phyloP scores from a whole-genome alignment of 2,888 invertebrate species.

The Hesperia comma region DNA sequence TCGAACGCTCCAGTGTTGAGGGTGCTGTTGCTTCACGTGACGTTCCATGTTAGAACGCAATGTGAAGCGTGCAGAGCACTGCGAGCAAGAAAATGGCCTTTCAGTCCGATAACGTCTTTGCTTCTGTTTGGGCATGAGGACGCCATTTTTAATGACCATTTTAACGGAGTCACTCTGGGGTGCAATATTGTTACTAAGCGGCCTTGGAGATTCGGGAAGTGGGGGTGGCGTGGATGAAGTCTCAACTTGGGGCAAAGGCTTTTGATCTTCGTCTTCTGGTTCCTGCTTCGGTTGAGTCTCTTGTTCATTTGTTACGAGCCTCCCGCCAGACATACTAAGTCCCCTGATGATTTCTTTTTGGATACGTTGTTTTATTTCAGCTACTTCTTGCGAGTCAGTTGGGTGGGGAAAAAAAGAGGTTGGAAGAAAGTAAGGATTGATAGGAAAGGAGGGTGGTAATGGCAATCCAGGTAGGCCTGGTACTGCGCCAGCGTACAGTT shows the following conservation, averaged over 20 bases:
- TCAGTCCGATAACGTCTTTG: slow-evolving; percentile 95
- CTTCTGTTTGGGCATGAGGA: slow-evolving; percentile 95
- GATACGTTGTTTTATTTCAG: slow-evolving; percentile 87
- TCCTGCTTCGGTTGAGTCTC: slow-evolving; percentile 70
- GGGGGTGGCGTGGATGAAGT: slow-evolving; percentile 75
- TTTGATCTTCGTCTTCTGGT: slow-evolving; percentile 81
- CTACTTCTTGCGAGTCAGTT: slow-evolving; percentile 83
- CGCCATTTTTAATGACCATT: slow-evolving; percentile 95
- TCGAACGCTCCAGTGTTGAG: slow-evolving; percentile 93
- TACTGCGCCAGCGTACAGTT: slow-evolving; percentile 83
- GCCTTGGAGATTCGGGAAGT: slow-evolving; percentile 74
- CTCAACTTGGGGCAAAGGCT: slow-evolving; percentile 73
- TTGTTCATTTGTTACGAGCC: slow-evolving; percentile 77
- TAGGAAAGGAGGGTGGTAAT: slow-evolving; percentile 85
- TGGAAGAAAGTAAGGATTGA: slow-evolving; percentile 87
- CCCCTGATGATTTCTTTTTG: slow-evolving; percentile 87
- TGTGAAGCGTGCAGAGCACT: slow-evolving; percentile 95
- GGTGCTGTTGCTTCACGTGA: slow-evolving; percentile 97
- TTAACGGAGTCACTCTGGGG: slow-evolving; percentile 87
- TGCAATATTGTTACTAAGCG: slow-evolving; percentile 70
- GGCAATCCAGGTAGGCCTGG: slow-evolving; percentile 81
- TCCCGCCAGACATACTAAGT: slow-evolving; percentile 88
- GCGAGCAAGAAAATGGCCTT: slow-evolving; percentile 94
- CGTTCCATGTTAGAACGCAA: slow-evolving; percentile 97
- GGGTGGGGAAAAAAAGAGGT: slow-evolving; percentile 83